These are phyloP conservation scores for Drosophila hydei DNA, from an alignment of 1,140 invertebrate genomes.

Conservation along the genomic window DNA sequence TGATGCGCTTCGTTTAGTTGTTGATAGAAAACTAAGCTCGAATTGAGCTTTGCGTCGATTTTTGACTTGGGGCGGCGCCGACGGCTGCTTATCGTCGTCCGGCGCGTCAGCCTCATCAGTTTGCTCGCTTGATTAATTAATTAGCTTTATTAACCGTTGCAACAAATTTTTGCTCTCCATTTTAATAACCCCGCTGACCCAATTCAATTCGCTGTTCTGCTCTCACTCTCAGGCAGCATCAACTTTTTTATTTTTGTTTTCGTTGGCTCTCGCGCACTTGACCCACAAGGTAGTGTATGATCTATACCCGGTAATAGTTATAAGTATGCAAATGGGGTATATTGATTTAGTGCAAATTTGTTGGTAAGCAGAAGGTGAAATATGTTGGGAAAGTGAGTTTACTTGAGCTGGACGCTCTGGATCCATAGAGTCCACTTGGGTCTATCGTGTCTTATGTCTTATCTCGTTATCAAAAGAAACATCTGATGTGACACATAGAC, in stretches of 20 bases:
- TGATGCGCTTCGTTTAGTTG: slow-evolving; percentile 49
- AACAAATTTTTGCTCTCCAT: slow-evolving; percentile 53
- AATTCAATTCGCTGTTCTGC: slow-evolving; percentile 56
- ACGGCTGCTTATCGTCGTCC: slow-evolving; percentile 62
- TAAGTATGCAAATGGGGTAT: too few relatives aligned
- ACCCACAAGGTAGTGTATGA: slow-evolving; percentile 66
- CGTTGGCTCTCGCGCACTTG: slow-evolving; percentile 43
- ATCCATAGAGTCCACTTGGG: too few relatives aligned
- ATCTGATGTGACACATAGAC: too few relatives aligned
- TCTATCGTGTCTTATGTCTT: too few relatives aligned
- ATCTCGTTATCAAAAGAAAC: too few relatives aligned
- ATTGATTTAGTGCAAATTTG: too few relatives aligned
- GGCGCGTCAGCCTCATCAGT: slow-evolving; percentile 1
- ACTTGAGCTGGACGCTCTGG: too few relatives aligned
- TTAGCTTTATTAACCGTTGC: slow-evolving; percentile 75
- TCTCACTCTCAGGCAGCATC: slow-evolving; percentile 13
- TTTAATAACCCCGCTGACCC: slow-evolving; percentile 68
- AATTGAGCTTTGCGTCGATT: slow-evolving; percentile 72
- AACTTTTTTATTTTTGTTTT: slow-evolving; percentile 2
- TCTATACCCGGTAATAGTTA: background rate
- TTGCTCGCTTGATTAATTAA: slow-evolving; percentile 70
- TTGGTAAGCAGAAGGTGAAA: too few relatives aligned
- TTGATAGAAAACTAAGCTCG: slow-evolving; percentile 65
- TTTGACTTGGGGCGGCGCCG: slow-evolving; percentile 59
- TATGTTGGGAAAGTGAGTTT: too few relatives aligned